A percentile compares a stretch with the other conserved stretches of the same genome.
Conservation (phyloP, 2,888 invertebrate genomes). For the Cantharis rustica region DNA sequence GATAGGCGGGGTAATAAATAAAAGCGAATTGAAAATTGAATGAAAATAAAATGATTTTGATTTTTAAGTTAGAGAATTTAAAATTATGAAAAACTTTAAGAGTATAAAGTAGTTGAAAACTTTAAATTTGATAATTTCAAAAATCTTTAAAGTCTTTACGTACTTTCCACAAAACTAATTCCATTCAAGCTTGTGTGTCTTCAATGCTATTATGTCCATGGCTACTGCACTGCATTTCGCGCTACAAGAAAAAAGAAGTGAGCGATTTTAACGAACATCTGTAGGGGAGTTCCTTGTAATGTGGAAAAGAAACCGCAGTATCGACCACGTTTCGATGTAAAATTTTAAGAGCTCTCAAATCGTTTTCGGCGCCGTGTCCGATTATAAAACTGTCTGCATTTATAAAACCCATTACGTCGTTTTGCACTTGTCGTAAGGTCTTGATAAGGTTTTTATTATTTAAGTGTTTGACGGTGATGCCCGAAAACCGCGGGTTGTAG, state of each 20-base stretch:
- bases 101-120: background rate
- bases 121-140: constrained; percentile 5
- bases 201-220: constrained; percentile 91
- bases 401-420: constrained; percentile 80
- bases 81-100: background rate
- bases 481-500: constrained; percentile 95
- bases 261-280: constrained; percentile 83
- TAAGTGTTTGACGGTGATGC: constrained; percentile 75
- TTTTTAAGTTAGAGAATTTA: background rate
- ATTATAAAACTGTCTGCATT: constrained; percentile 85
- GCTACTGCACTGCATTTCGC: constrained; percentile 77
- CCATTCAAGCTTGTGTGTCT: constrained; percentile 89
- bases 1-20: constrained; percentile 25
- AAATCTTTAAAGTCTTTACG: constrained; percentile 49
- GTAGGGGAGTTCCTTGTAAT: constrained; percentile 80
- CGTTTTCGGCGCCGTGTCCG: constrained; percentile 95
- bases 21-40: constrained; percentile 12
- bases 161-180: constrained; percentile 82
- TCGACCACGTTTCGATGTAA: constrained; percentile 86
- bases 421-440: constrained; percentile 80
- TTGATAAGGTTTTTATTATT: constrained; percentile 61
- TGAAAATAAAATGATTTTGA: background rate
- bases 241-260: constrained; percentile 71
- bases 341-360: constrained; percentile 83
- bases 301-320: constrained; percentile 88